phyloP scores from a whole-genome alignment of 2,888 invertebrate genomes.

The Imbricaverruca yamaguchii region DNA sequence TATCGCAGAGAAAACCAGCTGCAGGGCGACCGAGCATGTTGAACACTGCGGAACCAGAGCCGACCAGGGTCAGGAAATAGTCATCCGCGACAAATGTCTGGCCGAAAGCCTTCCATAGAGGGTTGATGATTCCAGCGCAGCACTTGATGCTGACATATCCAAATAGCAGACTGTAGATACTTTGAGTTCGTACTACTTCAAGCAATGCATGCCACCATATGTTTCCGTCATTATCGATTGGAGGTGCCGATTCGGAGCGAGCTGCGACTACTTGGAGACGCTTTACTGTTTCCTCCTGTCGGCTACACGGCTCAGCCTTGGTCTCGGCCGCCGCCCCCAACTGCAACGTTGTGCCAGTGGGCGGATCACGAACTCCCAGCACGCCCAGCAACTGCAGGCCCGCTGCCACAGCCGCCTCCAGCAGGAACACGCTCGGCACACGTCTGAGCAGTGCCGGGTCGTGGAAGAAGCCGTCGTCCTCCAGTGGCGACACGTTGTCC shows the following conservation, averaged over 20 bases:
- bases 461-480: slow-evolving; percentile 33
- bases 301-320: background rate
- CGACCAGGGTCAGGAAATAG: slow-evolving; percentile 44
- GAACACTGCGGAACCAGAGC: slow-evolving; percentile 44
- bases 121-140: slow-evolving; percentile 25
- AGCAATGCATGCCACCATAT: background rate
- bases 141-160: background rate
- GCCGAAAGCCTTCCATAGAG: slow-evolving; percentile 43
- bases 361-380: background rate
- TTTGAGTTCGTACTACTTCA: background rate
- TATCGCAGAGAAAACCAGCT: slow-evolving; percentile 41
- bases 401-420: slow-evolving; percentile 37
- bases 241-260: too few species aligned
- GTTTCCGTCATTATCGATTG: background rate
- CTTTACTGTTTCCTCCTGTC: background rate
- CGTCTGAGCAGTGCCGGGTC: slow-evolving; percentile 36
- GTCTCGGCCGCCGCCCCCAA: too few species aligned
- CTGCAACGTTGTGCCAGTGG: background rate
- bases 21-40: slow-evolving; percentile 44
- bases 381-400: slow-evolving; percentile 35
- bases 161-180: background rate
- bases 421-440: slow-evolving; percentile 38
- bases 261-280: background rate
- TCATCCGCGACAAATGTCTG: slow-evolving; percentile 45
- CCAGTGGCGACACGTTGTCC: slow-evolving; percentile 34